These are phyloP conservation scores for Brachionus koreanus DNA, from an alignment of 1,140 invertebrate species.

Conservation along the genomic window DNA sequence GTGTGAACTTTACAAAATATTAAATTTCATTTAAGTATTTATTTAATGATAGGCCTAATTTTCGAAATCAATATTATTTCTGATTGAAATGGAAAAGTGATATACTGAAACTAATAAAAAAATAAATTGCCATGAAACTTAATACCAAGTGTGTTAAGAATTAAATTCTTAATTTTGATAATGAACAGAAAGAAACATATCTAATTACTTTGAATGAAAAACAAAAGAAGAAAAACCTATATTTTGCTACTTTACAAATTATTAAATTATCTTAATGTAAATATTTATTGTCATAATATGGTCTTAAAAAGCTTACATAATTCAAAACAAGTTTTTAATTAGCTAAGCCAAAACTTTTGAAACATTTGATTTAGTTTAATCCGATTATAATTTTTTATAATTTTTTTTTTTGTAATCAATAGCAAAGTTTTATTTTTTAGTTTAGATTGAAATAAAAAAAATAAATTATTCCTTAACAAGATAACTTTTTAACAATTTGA, in stretches of 20 bases:
- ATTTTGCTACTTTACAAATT: no score
- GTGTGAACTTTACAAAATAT: background rate
- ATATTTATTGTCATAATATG: no score
- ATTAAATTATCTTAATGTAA: no score
- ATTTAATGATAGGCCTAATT: background rate
- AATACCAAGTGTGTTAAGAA: background rate
- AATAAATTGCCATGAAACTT: background rate
- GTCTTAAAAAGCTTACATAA: background rate
- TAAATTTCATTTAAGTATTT: background rate
- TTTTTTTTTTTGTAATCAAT: no score
- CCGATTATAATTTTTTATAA: no score
- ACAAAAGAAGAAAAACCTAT: background rate
- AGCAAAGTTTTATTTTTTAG: no score
- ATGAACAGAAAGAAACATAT: background rate
- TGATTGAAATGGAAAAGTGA: background rate
- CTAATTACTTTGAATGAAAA: background rate
- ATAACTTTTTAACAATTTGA: no score
- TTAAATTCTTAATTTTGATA: background rate
- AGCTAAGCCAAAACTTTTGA: background rate
- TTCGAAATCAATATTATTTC: background rate
- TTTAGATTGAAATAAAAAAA: no score
- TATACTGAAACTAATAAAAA: background rate
- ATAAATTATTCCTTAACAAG: no score
- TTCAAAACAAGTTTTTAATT: background rate
- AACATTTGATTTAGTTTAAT: background rate